Percentiles rank a stretch among this genome's conserved stretches.
phyloP scores from a whole-genome alignment of 2,888 invertebrate species.

The Gibbula magus region DNA sequence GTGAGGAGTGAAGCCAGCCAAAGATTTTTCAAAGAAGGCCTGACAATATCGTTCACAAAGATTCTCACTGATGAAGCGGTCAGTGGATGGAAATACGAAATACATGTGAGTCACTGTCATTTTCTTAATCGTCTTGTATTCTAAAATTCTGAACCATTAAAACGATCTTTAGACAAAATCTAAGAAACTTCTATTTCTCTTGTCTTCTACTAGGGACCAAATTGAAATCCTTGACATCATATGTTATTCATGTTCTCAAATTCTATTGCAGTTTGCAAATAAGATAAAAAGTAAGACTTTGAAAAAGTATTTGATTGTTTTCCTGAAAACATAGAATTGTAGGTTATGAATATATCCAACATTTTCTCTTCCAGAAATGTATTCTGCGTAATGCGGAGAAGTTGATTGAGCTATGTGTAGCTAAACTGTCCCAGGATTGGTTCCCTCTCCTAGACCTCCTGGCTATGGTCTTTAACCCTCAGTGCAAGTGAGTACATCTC shows the following conservation, averaged over 20 bases:
- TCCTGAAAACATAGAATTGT: no score
- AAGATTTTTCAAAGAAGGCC: slow-evolving; percentile 94
- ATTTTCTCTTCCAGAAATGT: slow-evolving; percentile 79
- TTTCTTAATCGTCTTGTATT: background rate
- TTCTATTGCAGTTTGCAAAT: no score
- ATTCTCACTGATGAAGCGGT: slow-evolving; percentile 98
- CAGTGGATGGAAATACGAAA: slow-evolving; percentile 97
- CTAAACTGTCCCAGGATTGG: slow-evolving; percentile 91
- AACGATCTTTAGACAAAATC: no score
- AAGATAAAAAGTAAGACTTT: no score
- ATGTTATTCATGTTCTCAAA: no score
- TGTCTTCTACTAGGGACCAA: no score
- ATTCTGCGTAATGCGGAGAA: slow-evolving; percentile 95
- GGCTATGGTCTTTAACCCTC: slow-evolving; percentile 95
- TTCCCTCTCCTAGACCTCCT: slow-evolving; percentile 92
- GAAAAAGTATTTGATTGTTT: no score
- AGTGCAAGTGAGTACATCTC: slow-evolving; percentile 85
- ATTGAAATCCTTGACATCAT: no score
- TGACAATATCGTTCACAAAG: slow-evolving; percentile 95
- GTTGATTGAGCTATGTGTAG: slow-evolving; percentile 92
- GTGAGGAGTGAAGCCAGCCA: slow-evolving; percentile 92
- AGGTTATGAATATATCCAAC: background rate
- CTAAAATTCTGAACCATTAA: no score
- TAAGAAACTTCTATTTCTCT: no score
- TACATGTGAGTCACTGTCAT: slow-evolving; percentile 81